Evolutionary conservation across 2,888 invertebrate genomes (phyloP).

Genomic region (Sussaba pulchella): DNA sequence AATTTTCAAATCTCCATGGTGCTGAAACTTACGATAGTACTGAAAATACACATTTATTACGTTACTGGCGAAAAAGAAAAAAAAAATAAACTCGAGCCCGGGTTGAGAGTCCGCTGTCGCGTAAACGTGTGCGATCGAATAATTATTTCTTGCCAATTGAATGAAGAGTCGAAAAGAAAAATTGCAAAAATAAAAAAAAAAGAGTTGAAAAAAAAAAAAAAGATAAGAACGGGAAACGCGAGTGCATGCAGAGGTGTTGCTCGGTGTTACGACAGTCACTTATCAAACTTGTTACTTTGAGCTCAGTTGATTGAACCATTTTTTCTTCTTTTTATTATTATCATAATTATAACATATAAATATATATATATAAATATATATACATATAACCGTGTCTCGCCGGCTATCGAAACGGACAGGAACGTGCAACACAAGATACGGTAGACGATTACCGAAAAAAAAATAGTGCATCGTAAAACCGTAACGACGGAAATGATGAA

Average conservation of each 20-base stretch:
- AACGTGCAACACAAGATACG: conserved; percentile 4
- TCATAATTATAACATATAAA: neutral
- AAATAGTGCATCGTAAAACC: conserved; percentile 43
- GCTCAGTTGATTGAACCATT: conserved; percentile 37
- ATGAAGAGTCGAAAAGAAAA: conserved; percentile 11
- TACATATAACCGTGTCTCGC: conserved; percentile 26
- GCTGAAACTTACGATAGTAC: conserved; percentile 56
- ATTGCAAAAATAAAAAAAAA: neutral
- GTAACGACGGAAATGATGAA: conserved; percentile 43
- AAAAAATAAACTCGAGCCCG: conserved; percentile 42
- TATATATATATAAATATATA: conserved; percentile 11
- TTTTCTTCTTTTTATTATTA: conserved; percentile 1
- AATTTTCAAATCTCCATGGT: conserved; percentile 58
- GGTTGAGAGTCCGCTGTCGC: conserved; percentile 35
- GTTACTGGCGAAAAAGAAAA: too few relatives aligned
- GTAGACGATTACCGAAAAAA: conserved; percentile 24
- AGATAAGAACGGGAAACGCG: neutral
- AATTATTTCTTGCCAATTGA: conserved; percentile 67
- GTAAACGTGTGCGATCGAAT: conserved; percentile 55
- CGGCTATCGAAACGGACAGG: conserved; percentile 20
- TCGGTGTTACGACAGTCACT: conserved; percentile 39
- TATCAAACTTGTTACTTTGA: conserved; percentile 50
- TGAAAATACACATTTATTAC: conserved; percentile 24
- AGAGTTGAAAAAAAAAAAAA: conserved; percentile 1
- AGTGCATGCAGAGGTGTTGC: conserved; percentile 22